A percentile compares a stretch with the other conserved stretches of the same genome.
These are phyloP conservation scores for Euwallacea similis DNA, from an alignment of 1,140 invertebrate species.

Conservation along the genomic window DNA sequence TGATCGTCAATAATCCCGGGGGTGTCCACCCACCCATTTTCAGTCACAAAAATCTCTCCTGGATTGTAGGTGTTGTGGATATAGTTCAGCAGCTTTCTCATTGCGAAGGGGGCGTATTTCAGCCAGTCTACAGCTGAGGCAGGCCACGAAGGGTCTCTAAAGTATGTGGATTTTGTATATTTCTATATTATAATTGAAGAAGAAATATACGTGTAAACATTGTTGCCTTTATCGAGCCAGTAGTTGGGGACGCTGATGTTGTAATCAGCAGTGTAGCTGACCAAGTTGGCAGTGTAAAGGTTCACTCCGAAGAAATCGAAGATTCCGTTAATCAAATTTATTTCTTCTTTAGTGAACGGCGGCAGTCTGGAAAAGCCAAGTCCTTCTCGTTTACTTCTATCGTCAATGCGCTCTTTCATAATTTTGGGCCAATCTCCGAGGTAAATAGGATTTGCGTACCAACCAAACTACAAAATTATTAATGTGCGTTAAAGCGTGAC, in stretches of 20 bases:
- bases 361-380: slow-evolving; percentile 56
- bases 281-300: slow-evolving; percentile 45
- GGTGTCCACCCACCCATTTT: slow-evolving; percentile 61
- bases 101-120: slow-evolving; percentile 60
- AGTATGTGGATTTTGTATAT: not conserved
- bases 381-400: slow-evolving; percentile 55
- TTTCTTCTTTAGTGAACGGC: slow-evolving; percentile 55
- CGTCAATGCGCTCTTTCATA: slow-evolving; percentile 55
- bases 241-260: slow-evolving; percentile 25
- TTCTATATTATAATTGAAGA: not conserved
- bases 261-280: slow-evolving; percentile 21
- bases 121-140: slow-evolving; percentile 9
- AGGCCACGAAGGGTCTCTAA: slow-evolving; percentile 22
- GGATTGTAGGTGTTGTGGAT: slow-evolving; percentile 65
- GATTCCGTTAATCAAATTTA: slow-evolving; percentile 51
- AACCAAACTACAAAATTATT: slow-evolving; percentile 52
- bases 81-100: slow-evolving; percentile 68
- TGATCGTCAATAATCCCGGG: slow-evolving; percentile 55
- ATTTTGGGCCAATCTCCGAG: slow-evolving; percentile 60
- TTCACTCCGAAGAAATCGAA: slow-evolving; percentile 46
- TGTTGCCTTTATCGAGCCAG: slow-evolving; percentile 36
- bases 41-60: slow-evolving; percentile 60
- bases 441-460: slow-evolving; percentile 58
- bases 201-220: slow-evolving; percentile 9
- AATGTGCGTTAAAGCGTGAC: not conserved